A percentile compares a stretch with the other conserved stretches of the same genome.
Conservation (phyloP, 2,888 invertebrate genomes). For the Synanthedon vespiformis region DNA sequence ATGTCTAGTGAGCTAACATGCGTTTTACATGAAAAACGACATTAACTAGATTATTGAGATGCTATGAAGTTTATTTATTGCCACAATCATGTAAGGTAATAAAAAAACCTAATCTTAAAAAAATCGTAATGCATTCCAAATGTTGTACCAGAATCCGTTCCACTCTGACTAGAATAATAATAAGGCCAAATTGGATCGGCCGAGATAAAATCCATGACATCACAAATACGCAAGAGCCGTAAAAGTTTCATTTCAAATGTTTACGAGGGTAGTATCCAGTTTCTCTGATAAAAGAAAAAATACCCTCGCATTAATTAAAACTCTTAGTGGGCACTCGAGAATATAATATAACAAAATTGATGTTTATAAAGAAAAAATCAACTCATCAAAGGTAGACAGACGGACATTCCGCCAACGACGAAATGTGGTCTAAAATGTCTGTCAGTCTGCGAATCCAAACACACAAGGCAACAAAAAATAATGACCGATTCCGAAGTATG, state of each 20-base stretch:
- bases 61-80: neutral
- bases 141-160: conserved; percentile 46
- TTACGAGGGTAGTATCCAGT: too few species aligned
- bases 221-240: neutral
- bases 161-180: conserved; percentile 58
- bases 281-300: too few species aligned
- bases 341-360: neutral
- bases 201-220: conserved; percentile 39
- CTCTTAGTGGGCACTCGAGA: neutral
- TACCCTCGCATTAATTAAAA: neutral
- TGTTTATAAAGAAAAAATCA: conserved; percentile 9
- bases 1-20: too few species aligned
- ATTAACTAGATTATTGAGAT: too few species aligned
- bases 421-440: conserved; percentile 52
- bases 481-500: conserved; percentile 67
- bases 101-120: conserved; percentile 10
- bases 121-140: conserved; percentile 56
- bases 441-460: conserved; percentile 60
- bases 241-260: neutral
- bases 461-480: conserved; percentile 61
- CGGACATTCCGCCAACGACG: conserved; percentile 32
- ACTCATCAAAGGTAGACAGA: conserved; percentile 36
- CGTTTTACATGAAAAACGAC: too few species aligned
- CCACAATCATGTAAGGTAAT: neutral
- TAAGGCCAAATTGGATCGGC: conserved; percentile 59